These are phyloP conservation scores for Tapera naevia DNA, from an alignment of 2,797 vertebrate species.

Conservation along the genomic window DNA sequence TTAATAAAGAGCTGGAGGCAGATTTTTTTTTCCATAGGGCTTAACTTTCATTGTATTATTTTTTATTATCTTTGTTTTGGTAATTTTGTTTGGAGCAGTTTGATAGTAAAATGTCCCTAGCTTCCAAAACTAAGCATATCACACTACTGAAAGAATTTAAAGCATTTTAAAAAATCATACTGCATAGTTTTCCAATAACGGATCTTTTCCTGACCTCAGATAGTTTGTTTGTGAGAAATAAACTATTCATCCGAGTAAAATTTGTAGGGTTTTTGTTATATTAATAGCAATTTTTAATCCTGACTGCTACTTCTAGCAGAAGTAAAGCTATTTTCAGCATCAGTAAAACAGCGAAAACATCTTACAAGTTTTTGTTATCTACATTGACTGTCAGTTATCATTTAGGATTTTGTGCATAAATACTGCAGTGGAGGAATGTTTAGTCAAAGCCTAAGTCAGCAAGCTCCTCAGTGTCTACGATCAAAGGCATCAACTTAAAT, in stretches of 20 bases:
- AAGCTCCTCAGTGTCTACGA: conserved; percentile 67
- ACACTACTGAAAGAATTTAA: not conserved
- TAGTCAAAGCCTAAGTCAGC: conserved; percentile 67
- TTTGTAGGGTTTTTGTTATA: conserved; percentile 11
- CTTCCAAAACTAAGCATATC: conserved; percentile 40
- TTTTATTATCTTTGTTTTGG: conserved; percentile 57
- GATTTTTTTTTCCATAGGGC: conserved; percentile 53
- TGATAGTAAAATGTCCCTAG: conserved; percentile 48
- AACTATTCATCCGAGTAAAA: conserved; percentile 24
- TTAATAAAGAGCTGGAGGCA: conserved; percentile 79
- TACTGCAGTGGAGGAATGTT: conserved; percentile 69
- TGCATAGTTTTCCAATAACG: not conserved
- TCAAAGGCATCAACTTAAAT: conserved; percentile 81
- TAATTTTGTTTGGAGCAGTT: conserved; percentile 51
- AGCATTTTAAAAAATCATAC: not conserved
- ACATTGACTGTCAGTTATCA: conserved; percentile 74
- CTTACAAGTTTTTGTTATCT: conserved; percentile 62
- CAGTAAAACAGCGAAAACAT: conserved; percentile 12
- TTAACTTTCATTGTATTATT: conserved; percentile 64
- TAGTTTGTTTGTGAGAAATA: conserved; percentile 44
- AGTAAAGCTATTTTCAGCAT: conserved; percentile 12
- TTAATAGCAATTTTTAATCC: conserved; percentile 17
- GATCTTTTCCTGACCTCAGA: not conserved
- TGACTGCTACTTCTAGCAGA: not conserved
- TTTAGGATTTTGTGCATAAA: conserved; percentile 67